These are phyloP conservation scores for Cryptocephalus moraei DNA, from an alignment of 2,888 invertebrate species.

Conservation along the genomic window DNA sequence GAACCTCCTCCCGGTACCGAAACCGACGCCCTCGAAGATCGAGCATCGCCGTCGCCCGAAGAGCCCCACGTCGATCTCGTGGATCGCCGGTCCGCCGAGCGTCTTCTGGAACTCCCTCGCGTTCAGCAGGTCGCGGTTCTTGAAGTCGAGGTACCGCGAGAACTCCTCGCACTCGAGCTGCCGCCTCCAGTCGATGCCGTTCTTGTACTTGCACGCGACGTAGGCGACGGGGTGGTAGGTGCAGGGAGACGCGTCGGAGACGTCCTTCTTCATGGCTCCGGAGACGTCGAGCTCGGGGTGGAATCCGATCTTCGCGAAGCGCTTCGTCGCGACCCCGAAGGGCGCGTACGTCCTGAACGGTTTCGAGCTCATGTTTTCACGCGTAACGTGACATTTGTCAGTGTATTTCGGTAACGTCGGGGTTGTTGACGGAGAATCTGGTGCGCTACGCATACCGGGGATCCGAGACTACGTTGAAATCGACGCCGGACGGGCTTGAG, in stretches of 20 bases:
- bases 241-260: conserved; percentile 17
- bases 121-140: conserved; percentile 14
- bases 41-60: conserved; percentile 8
- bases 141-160: conserved; percentile 19
- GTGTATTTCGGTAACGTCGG: no score
- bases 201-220: conserved; percentile 12
- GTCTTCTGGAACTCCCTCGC: conserved; percentile 15
- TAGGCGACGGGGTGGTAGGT: conserved; percentile 14
- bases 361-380: conserved; percentile 5
- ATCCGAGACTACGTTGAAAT: no score
- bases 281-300: conserved; percentile 19
- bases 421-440: no score
- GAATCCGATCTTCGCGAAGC: conserved; percentile 19
- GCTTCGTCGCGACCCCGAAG: conserved; percentile 19
- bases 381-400: no score
- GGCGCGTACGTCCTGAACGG: conserved; percentile 12
- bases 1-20: conserved; percentile 14
- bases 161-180: conserved; percentile 19
- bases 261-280: conserved; percentile 18
- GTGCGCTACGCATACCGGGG: no score
- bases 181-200: conserved; percentile 17
- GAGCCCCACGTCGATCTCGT: conserved; percentile 13
- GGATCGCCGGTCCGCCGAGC: conserved; percentile 18
- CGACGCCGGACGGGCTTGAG: no score
- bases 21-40: conserved; percentile 11